A percentile compares a stretch with the other conserved stretches of the same genome.
phyloP scores from a whole-genome alignment of 1,140 invertebrate genomes.

The Heliothis subflexa region DNA sequence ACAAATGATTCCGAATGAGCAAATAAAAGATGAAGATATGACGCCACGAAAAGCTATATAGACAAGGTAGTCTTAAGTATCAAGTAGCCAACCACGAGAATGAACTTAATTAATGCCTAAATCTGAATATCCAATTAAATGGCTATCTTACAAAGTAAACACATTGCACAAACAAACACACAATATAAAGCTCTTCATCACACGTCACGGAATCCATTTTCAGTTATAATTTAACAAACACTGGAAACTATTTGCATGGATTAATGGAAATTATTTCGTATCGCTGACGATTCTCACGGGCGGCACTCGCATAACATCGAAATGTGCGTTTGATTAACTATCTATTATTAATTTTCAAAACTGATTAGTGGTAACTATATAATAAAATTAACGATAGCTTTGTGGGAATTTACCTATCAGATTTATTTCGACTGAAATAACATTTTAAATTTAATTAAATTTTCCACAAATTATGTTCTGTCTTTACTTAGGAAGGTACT shows the following conservation, averaged over 20 bases:
- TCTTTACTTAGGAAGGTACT: no score
- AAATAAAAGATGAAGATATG: no score
- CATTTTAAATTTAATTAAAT: no score
- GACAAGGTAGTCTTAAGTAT: no score
- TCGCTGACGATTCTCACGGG: constrained; percentile 32
- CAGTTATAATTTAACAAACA: constrained; percentile 56
- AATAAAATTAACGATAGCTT: background rate
- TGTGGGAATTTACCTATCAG: background rate
- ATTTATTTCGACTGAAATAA: background rate
- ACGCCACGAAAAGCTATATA: no score
- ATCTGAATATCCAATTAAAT: background rate
- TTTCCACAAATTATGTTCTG: no score
- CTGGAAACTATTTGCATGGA: constrained; percentile 47
- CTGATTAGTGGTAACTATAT: background rate
- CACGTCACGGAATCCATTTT: constrained; percentile 48
- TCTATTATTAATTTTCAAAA: constrained; percentile 19
- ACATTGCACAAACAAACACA: background rate
- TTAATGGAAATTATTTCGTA: constrained; percentile 43
- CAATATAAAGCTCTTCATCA: constrained; percentile 4
- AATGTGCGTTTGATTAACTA: constrained; percentile 55
- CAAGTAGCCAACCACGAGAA: no score
- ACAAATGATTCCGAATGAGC: no score
- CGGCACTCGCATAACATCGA: constrained; percentile 48
- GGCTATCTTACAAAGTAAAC: background rate
- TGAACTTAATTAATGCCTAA: background rate